These are phyloP conservation scores for Myiopsitta monachus DNA, from an alignment of 2,113 vertebrate genomes.

Conservation along the genomic window DNA sequence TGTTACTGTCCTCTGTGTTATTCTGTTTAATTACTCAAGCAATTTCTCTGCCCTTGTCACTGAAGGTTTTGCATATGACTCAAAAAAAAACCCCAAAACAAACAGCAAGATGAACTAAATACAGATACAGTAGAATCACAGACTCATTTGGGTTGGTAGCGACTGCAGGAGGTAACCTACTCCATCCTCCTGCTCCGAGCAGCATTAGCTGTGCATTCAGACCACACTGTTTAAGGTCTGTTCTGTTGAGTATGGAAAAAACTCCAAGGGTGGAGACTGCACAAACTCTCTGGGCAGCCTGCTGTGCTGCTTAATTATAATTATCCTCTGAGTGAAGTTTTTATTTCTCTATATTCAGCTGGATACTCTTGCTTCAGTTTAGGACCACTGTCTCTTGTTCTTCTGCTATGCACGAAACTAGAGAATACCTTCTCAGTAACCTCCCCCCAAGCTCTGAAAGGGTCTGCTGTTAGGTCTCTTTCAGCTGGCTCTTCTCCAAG, in stretches of 20 bases:
- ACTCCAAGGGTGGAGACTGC: neutral
- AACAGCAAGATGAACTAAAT: neutral
- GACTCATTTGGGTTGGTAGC: neutral
- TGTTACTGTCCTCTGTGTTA: neutral
- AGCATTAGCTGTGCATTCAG: neutral
- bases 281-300: neutral
- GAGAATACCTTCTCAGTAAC: neutral
- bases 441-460: neutral
- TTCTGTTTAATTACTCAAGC: neutral
- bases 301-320: neutral
- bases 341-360: neutral
- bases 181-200: neutral
- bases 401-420: neutral
- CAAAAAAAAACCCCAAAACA: neutral
- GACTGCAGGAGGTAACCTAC: neutral
- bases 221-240: neutral
- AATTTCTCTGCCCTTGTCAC: neutral
- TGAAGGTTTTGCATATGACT: neutral
- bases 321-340: neutral
- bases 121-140: neutral
- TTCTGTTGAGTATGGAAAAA: neutral
- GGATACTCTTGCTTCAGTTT: neutral
- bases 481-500: neutral
- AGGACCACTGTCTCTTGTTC: neutral
- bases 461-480: neutral